Evolutionary conservation across 2,888 invertebrate genomes (phyloP), one percentile per base, ranked within the genome.

Genomic region (Drosophila algonquin): DNA sequence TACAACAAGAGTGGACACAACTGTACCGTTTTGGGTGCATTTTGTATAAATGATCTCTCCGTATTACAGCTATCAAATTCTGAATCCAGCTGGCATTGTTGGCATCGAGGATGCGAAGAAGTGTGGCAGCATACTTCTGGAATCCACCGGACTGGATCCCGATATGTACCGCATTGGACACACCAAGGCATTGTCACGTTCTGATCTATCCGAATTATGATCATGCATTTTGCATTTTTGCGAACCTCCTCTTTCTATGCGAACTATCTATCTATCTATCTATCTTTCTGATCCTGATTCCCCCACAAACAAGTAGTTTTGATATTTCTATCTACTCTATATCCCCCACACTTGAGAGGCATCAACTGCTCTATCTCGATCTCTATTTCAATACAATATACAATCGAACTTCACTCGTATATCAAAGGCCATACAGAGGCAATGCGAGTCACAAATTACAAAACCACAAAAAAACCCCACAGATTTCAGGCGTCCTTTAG

Each of bases 91-190:
- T 93, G 97, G 95, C 83, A 96, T 95, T 89, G 94, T 95, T 90
- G 95, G 95, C 93, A 94, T 95, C 91, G 90, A 93, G 84, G 97
- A 97, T 92, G 95, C 95, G 91, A 96, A 96, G 94, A 96, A 97
- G 93, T 78, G 79, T 76, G 89, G 85, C 24, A 8, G 54, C 50
- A 10, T 89, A 64, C 27, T 86, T 59, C 94, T 97, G 92, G 96
- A 96, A 92, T 94, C 95, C 90, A 94, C 96, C 89, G 94, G 94
- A 91, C 95, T 99, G 92, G 98, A 98, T 93, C 95, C 96, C 80
- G 98, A 98, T 93, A 96, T 95, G 93, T 99, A 97, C 94, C 96
- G 98, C 94, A 96, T 98, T 93, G 99, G 99, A 93, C 97, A 97
- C 93, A 99, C 98, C 80, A 99, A 99, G 97, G 98, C 98, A 96